Conservation (phyloP, 2,888 invertebrate genomes). For the Trichacis sp. region DNA sequence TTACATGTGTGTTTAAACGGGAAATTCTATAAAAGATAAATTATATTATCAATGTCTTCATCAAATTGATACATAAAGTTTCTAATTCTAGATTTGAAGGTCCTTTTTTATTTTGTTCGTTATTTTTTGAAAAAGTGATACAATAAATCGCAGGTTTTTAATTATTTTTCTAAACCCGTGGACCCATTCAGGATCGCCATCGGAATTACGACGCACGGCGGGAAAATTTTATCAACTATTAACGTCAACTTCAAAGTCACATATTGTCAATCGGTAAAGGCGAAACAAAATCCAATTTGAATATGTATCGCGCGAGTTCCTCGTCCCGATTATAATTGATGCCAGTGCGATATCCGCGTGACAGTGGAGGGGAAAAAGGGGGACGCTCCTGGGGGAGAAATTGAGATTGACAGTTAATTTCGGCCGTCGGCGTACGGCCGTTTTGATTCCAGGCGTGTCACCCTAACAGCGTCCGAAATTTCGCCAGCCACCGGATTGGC, state of each 20-base stretch:
- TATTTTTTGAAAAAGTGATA: too few species aligned
- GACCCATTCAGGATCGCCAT: too few species aligned
- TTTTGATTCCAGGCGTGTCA: constrained; percentile 49
- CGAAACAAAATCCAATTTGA: constrained; percentile 43
- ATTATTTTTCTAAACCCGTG: too few species aligned
- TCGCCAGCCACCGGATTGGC: constrained; percentile 59
- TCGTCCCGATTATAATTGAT: constrained; percentile 46
- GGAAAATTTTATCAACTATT: constrained; percentile 26
- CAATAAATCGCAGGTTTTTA: too few species aligned
- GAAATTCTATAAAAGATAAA: too few species aligned
- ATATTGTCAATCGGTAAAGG: constrained; percentile 24
- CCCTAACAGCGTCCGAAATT: constrained; percentile 50
- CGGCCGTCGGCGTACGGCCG: constrained; percentile 51
- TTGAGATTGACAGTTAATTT: constrained; percentile 70
- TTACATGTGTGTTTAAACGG: too few species aligned
- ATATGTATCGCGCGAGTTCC: constrained; percentile 27
- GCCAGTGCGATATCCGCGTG: constrained; percentile 20
- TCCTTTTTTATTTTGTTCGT: too few species aligned
- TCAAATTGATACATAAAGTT: too few species aligned
- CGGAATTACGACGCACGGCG: not conserved
- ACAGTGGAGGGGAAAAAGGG: constrained; percentile 18
- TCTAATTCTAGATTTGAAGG: too few species aligned
- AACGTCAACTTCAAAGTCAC: constrained; percentile 34
- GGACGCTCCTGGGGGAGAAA: constrained; percentile 49
- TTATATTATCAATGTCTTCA: too few species aligned